These are phyloP conservation scores for Hydrolagus affinis DNA, from an alignment of 2,113 vertebrate species.

Conservation along the genomic window DNA sequence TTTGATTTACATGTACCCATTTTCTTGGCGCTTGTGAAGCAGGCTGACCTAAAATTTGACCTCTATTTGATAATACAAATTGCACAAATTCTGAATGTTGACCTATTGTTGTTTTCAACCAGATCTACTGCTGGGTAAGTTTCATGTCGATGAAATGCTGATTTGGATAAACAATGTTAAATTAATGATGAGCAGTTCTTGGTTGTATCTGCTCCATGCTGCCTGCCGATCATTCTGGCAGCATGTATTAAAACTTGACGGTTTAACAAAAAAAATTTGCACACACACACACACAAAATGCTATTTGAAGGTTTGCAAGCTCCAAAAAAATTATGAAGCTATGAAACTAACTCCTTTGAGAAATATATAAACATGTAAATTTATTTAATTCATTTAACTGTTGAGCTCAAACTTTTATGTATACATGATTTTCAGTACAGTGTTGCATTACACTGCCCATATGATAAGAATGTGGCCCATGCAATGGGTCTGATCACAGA, in stretches of 20 bases:
- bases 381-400: too few relatives aligned
- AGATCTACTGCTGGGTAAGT: not conserved
- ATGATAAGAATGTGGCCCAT: too few relatives aligned
- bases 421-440: too few relatives aligned
- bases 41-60: not conserved
- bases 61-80: not conserved
- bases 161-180: not conserved
- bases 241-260: not conserved
- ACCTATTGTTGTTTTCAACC: not conserved
- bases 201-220: not conserved
- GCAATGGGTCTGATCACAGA: too few relatives aligned
- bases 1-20: constrained; percentile 21
- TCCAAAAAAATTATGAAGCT: too few relatives aligned
- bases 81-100: not conserved
- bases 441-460: too few relatives aligned
- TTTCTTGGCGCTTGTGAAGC: not conserved
- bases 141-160: not conserved
- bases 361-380: too few relatives aligned
- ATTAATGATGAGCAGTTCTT: not conserved
- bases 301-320: too few relatives aligned
- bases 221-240: not conserved
- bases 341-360: too few relatives aligned
- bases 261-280: too few relatives aligned
- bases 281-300: too few relatives aligned
- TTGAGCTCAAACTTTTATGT: too few relatives aligned